A percentile compares a stretch with the other conserved stretches of the same genome.
Evolutionary conservation across 2,888 invertebrate species (phyloP).

Genomic region (Tenthredo amoena): DNA sequence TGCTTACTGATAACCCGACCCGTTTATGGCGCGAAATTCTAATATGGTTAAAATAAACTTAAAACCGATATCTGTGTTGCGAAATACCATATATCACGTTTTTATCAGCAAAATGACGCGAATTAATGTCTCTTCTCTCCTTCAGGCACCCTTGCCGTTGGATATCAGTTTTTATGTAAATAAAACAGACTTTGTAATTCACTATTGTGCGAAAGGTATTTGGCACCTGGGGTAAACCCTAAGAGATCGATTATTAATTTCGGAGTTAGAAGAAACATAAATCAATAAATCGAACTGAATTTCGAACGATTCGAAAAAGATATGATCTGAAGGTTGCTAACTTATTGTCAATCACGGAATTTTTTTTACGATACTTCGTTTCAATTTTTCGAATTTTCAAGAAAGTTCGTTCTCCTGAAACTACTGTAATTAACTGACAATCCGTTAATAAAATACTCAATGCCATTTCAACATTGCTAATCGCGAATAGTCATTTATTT

Average conservation of each 20-base stretch:
- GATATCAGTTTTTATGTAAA: not conserved
- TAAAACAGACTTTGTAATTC: not conserved
- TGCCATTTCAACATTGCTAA: too few species aligned
- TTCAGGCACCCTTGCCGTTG: not conserved
- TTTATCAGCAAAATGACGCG: not conserved
- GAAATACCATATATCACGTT: not conserved
- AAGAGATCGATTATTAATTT: not conserved
- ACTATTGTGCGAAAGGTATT: not conserved
- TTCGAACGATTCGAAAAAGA: too few species aligned
- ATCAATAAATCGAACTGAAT: not conserved
- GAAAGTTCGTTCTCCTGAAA: too few species aligned
- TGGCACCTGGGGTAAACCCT: not conserved
- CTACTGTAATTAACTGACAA: too few species aligned
- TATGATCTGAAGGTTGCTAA: too few species aligned
- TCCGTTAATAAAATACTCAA: too few species aligned
- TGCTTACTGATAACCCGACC: conserved; percentile 11
- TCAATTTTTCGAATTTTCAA: too few species aligned
- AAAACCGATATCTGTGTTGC: not conserved
- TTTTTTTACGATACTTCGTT: too few species aligned
- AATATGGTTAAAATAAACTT: not conserved
- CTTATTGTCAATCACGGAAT: too few species aligned
- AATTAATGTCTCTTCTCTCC: not conserved
- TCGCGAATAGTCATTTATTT: too few species aligned
- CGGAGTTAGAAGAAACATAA: not conserved
- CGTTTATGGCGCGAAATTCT: not conserved